Evolutionary conservation across 2,888 invertebrate species (phyloP).

Genomic region (Tuberolachnus salignus): DNA sequence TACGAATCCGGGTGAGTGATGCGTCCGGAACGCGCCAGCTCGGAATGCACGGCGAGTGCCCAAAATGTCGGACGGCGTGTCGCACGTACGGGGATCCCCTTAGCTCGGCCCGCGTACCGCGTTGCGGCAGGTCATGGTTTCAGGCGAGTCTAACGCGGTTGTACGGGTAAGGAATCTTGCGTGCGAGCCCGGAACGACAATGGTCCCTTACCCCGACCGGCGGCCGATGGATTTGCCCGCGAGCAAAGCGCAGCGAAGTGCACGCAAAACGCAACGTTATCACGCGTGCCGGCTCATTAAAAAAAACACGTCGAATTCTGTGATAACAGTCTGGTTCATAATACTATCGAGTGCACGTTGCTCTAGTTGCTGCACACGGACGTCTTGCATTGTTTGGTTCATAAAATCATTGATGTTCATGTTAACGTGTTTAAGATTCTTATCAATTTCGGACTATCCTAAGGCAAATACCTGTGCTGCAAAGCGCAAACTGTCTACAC

Average conservation of each 20-base stretch:
- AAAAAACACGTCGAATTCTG: background rate
- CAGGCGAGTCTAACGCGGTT: slow-evolving; percentile 42
- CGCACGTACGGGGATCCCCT: slow-evolving; percentile 29
- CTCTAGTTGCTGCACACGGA: background rate
- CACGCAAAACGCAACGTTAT: slow-evolving; percentile 15
- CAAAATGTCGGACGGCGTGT: slow-evolving; percentile 32
- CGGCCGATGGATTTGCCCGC: slow-evolving; percentile 19
- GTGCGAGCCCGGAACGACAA: background rate
- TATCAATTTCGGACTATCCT: no score
- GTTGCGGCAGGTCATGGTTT: slow-evolving; percentile 57
- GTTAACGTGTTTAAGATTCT: no score
- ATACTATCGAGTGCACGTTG: background rate
- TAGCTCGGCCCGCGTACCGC: slow-evolving; percentile 43
- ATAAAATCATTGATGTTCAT: no score
- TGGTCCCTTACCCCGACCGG: slow-evolving; percentile 8
- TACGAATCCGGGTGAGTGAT: slow-evolving; percentile 37
- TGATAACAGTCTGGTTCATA: background rate
- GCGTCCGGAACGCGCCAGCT: slow-evolving; percentile 45
- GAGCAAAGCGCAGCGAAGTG: slow-evolving; percentile 48
- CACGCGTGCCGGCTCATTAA: background rate
- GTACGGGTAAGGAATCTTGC: slow-evolving; percentile 3
- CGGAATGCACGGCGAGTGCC: slow-evolving; percentile 47
- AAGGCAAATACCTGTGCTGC: no score
- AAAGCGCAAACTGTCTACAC: no score
- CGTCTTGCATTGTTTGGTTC: no score